Conservation (phyloP, 2,797 vertebrate genomes). For the Pogoniulus pusillus region DNA sequence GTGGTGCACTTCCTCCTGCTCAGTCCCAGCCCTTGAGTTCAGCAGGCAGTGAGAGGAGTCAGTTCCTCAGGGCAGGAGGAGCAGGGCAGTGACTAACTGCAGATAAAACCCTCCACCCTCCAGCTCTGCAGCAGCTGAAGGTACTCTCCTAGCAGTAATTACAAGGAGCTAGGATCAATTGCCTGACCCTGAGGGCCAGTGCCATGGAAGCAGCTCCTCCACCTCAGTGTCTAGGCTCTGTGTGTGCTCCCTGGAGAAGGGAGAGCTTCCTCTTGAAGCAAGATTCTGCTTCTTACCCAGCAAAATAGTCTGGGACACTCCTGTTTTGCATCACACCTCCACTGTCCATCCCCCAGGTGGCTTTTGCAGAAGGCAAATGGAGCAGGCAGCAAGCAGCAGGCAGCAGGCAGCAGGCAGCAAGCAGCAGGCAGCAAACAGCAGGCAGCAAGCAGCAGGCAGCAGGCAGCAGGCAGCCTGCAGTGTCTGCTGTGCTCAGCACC, state of each 20-base stretch:
- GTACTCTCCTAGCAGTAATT: background rate
- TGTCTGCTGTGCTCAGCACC: fast-evolving
- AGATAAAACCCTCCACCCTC: background rate
- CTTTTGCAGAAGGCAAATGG: background rate
- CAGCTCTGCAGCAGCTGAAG: background rate
- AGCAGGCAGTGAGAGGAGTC: background rate
- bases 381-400: background rate
- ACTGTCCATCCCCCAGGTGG: fast-evolving
- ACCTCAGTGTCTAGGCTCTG: background rate
- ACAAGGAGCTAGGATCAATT: background rate
- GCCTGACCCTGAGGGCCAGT: background rate
- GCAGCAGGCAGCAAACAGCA: background rate
- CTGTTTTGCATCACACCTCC: background rate
- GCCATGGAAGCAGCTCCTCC: background rate
- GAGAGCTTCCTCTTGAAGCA: background rate
- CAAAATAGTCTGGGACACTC: background rate
- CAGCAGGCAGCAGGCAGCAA: background rate
- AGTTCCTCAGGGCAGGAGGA: background rate
- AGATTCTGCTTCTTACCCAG: background rate
- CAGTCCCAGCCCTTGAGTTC: background rate
- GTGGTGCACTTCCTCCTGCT: background rate
- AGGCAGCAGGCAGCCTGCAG: background rate
- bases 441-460: background rate
- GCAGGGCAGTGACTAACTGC: background rate
- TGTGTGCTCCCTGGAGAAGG: background rate